Conservation (phyloP, 2,888 invertebrate species). For the Orchestes rusci region DNA sequence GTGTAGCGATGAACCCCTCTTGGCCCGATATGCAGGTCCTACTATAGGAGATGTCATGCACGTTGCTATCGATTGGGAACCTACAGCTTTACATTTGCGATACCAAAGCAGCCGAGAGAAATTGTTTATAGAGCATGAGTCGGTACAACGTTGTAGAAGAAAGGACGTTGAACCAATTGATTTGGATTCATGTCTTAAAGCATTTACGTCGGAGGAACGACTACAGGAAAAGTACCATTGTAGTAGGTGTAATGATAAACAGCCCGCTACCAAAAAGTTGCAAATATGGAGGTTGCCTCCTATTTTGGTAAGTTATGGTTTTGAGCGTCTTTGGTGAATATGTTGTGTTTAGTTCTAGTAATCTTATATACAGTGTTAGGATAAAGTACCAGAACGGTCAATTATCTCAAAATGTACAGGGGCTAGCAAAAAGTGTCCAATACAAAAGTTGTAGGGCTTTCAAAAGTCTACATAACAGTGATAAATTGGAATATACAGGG, state of each 20-base stretch:
- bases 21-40: slow-evolving; percentile 36
- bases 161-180: slow-evolving; percentile 77
- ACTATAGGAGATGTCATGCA: slow-evolving; percentile 39
- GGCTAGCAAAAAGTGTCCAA: too few relatives aligned
- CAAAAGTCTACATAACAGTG: too few relatives aligned
- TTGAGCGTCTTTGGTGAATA: too few relatives aligned
- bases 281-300: slow-evolving; percentile 90
- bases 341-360: too few relatives aligned
- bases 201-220: slow-evolving; percentile 82
- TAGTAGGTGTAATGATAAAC: slow-evolving; percentile 72
- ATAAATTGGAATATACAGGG: too few relatives aligned
- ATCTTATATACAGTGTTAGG: too few relatives aligned
- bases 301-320: slow-evolving; percentile 58
- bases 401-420: too few relatives aligned
- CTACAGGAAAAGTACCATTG: slow-evolving; percentile 83
- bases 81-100: slow-evolving; percentile 83
- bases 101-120: slow-evolving; percentile 46
- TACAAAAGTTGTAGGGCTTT: too few relatives aligned
- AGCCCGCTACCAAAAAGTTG: slow-evolving; percentile 82
- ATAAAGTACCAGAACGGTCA: too few relatives aligned
- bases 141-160: slow-evolving; percentile 61
- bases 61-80: slow-evolving; percentile 92
- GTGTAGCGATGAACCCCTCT: slow-evolving; percentile 52
- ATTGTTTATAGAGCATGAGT: slow-evolving; percentile 66
- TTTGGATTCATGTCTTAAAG: slow-evolving; percentile 75